These are phyloP conservation scores for Manis javanica DNA, from an alignment of 2,797 vertebrate genomes.

Conservation along the genomic window DNA sequence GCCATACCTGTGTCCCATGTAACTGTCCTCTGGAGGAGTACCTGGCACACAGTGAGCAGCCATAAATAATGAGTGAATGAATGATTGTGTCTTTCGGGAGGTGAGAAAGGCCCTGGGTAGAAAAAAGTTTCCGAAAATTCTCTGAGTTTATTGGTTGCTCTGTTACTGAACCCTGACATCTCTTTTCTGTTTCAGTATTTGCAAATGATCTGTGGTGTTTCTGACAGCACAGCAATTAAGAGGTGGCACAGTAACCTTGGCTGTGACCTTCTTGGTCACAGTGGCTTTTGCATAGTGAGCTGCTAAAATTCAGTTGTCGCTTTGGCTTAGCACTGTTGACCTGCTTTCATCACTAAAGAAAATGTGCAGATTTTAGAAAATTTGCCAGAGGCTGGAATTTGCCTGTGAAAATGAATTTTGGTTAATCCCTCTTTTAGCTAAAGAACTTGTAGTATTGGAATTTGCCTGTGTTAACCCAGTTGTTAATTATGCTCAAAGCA, in stretches of 20 bases:
- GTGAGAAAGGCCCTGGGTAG: neutral
- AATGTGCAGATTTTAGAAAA: conserved; percentile 67
- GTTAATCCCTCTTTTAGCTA: conserved; percentile 45
- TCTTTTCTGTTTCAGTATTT: conserved; percentile 22
- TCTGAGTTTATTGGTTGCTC: neutral
- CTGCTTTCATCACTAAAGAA: conserved; percentile 69
- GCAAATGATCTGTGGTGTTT: neutral
- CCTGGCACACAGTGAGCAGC: neutral
- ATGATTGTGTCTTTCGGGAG: neutral
- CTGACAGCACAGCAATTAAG: conserved; percentile 50
- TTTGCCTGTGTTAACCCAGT: conserved; percentile 37
- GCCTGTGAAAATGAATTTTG: conserved; percentile 57
- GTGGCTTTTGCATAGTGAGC: conserved; percentile 47
- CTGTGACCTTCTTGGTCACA: conserved; percentile 57
- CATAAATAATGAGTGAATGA: neutral
- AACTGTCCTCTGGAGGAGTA: neutral
- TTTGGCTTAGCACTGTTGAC: conserved; percentile 68
- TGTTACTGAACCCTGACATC: neutral
- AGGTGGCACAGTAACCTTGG: conserved; percentile 69
- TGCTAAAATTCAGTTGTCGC: conserved; percentile 77
- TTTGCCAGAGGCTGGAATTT: conserved; percentile 58
- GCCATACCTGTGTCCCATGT: neutral
- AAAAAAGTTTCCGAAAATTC: neutral
- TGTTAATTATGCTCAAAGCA: conserved; percentile 57
- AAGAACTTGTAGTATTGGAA: conserved; percentile 36